Base-by-base conservation (phyloP, 2,113 vertebrate genomes). In the Pterophyllum scalare region DNA sequence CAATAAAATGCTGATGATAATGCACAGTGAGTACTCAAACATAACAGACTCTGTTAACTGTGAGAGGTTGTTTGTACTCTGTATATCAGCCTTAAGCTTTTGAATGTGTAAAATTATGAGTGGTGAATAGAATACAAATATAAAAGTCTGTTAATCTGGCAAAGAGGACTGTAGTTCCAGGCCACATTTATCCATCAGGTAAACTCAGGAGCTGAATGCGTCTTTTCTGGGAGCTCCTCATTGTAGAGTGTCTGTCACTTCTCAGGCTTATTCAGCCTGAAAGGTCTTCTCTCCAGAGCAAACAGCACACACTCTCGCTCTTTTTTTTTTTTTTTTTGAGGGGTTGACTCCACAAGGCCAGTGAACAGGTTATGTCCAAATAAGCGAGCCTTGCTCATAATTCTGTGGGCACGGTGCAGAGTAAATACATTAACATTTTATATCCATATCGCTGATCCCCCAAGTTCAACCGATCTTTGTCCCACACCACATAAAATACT, bases 201-300 rank as follows among this genome's bases (percentile, higher is more conserved):
- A 76, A 82, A 75, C 40, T 67, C 46, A 4, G 60, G 79, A 88
- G 80, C 83, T 93, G 86, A 94, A 91, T 93, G 90, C 89, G 80
- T 91, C 90, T 93, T 93, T 93, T 90, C 88, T 92, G 87, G 87
- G 87, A 80, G 88, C 84, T 91, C 80, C 90, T 92, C 83, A 94
- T 94, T 94, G 93, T 94, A 61, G 89, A 89, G 90, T 52, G 90
- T 94, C 94, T 95, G 93, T 90, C 92, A 91, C 90, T 93, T 93
- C 90, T 95, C 94, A 94, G 62, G 33, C 85, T 95, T 94, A 95
- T 95, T 94, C 83, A 82, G 79, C 88, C 85, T 93, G 92, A 95
- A 95, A 86, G 91, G 89, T 93, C 87, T 93, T 92, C 89, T 92
- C 89, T 93, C 86, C 88, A 90, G 89, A 91, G 92, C 89, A 93